Percentiles rank a stretch among this genome's conserved stretches.
These are phyloP conservation scores for Carassius carassius DNA, from an alignment of 2,113 vertebrate species.

Conservation along the genomic window DNA sequence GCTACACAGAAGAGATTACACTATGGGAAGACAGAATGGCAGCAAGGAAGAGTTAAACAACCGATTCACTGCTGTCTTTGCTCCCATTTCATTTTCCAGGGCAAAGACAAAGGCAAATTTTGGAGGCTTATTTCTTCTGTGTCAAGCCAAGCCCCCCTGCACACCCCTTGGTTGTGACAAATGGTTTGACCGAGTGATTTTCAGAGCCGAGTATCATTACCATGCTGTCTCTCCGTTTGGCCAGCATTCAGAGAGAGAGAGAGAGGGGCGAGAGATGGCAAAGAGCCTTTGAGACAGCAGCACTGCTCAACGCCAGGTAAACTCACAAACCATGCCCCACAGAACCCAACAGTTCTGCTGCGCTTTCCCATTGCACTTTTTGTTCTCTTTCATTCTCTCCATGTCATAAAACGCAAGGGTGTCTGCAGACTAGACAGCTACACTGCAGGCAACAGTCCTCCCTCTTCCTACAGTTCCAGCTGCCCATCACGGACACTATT, in stretches of 20 bases:
- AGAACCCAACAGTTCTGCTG: conserved; percentile 52
- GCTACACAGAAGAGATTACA: conserved; percentile 72
- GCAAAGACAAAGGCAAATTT: background rate
- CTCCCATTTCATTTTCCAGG: conserved; percentile 42
- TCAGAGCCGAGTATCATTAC: conserved; percentile 76
- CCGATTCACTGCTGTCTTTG: conserved; percentile 61
- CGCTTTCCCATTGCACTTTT: conserved; percentile 37
- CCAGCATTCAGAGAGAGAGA: conserved; percentile 90
- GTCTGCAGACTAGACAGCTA: conserved; percentile 99
- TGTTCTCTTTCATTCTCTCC: conserved; percentile 56
- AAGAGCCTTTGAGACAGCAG: conserved; percentile 95
- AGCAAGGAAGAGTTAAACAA: conserved; percentile 54
- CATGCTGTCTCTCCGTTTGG: conserved; percentile 97
- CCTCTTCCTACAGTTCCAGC: conserved; percentile 99
- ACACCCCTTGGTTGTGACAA: conserved; percentile 88
- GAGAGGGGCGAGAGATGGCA: conserved; percentile 90
- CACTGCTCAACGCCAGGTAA: conserved; percentile 88
- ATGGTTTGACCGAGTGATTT: conserved; percentile 79
- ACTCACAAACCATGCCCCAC: conserved; percentile 80
- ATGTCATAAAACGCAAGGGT: conserved; percentile 91
- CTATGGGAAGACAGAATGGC: conserved; percentile 64
- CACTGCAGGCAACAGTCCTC: conserved; percentile 98
- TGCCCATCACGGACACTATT: conserved; percentile 97
- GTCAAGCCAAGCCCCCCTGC: conserved; percentile 90
- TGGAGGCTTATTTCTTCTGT: conserved; percentile 45